These are phyloP conservation scores for Heliconius ismenius DNA, from an alignment of 2,888 invertebrate genomes.

Conservation along the genomic window DNA sequence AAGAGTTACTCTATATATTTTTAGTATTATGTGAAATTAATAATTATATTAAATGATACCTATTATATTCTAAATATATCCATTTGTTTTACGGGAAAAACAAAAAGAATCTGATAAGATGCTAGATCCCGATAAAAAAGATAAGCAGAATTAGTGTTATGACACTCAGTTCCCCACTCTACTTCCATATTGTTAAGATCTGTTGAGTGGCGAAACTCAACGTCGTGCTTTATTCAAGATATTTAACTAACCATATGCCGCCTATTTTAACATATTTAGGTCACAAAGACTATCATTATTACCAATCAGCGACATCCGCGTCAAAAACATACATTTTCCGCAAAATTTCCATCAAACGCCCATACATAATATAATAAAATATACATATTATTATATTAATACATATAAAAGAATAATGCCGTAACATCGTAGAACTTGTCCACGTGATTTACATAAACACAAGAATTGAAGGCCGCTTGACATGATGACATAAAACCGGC, in stretches of 20 bases:
- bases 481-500: constrained; percentile 69
- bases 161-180: no score
- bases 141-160: no score
- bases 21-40: no score
- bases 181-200: no score
- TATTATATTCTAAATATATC: neutral
- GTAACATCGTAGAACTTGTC: constrained; percentile 50
- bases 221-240: no score
- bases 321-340: neutral
- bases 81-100: neutral
- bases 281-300: neutral
- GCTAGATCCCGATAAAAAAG: no score
- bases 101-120: neutral
- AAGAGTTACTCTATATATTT: no score
- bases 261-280: neutral
- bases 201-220: no score
- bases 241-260: neutral
- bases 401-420: constrained; percentile 31
- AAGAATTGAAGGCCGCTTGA: constrained; percentile 65
- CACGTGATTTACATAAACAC: constrained; percentile 67
- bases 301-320: neutral
- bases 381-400: constrained; percentile 10
- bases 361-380: constrained; percentile 2
- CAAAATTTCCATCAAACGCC: neutral
- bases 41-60: no score